Percentiles rank a stretch among this genome's conserved stretches.
phyloP scores from a whole-genome alignment of 1,140 invertebrate genomes.

The Drosophila aff. region DNA sequence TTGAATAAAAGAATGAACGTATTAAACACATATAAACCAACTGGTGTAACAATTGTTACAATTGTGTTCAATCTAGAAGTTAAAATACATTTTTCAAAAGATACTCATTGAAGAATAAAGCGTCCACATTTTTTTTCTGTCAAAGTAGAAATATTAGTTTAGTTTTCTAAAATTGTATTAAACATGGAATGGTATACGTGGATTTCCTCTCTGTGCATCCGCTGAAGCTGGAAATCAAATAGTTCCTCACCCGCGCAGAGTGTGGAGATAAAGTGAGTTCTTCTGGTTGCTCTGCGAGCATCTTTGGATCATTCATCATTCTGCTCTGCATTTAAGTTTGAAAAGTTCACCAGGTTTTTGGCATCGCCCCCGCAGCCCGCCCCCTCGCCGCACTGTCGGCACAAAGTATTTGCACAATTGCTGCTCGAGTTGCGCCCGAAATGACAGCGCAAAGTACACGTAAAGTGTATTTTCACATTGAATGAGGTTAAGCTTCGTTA shows the following conservation, averaged over 20 bases:
- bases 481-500: slow-evolving; percentile 84
- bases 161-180: neutral
- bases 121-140: too few relatives aligned
- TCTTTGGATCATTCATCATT: slow-evolving; percentile 73
- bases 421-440: slow-evolving; percentile 78
- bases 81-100: neutral
- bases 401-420: slow-evolving; percentile 82
- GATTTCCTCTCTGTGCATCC: neutral
- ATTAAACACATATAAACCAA: too few relatives aligned
- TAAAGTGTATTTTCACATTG: slow-evolving; percentile 82
- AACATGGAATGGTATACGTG: neutral
- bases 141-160: too few relatives aligned
- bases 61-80: neutral
- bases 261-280: slow-evolving; percentile 39
- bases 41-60: too few relatives aligned
- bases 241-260: slow-evolving; percentile 28
- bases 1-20: neutral
- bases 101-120: neutral
- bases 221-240: slow-evolving; percentile 54
- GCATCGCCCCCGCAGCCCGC: slow-evolving; percentile 5
- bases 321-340: slow-evolving; percentile 65
- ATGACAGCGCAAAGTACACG: slow-evolving; percentile 82
- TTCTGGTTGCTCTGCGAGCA: slow-evolving; percentile 26
- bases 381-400: slow-evolving; percentile 27
- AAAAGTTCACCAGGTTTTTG: slow-evolving; percentile 57